Base-by-base conservation (phyloP, 2,113 vertebrate species). In the cattle (Bos taurus) region DNA sequence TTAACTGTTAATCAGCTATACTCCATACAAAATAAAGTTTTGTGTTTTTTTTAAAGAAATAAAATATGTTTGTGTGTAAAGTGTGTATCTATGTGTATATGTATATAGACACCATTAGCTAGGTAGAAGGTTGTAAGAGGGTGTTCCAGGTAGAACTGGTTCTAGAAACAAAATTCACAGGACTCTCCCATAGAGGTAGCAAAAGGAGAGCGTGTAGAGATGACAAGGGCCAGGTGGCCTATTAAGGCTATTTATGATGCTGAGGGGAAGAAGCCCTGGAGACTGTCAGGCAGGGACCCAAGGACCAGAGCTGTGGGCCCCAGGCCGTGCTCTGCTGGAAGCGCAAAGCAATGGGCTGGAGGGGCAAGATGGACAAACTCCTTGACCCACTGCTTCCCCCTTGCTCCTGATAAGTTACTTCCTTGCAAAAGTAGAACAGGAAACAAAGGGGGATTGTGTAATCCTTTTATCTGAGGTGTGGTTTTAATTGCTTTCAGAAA, bases 381-480 rank as follows among this genome's bases (percentile, higher is more conserved):
- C 6, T 13, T 64, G 26, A 46, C 26, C 16, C 28, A 56, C 2
- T 5, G 12, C 52, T 50, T 1, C 10, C 8, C 19, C 2, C 40
- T 28, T 48, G 30, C 46, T 33, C 8, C 77, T 16, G 48, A 15
- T 46, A 33, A 92, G 9, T 1, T 1, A 13, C 40, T 77, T 84
- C 80, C 64, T 95, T 71, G 52, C 12, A 33, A 50, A 48, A 85
- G 43, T 25, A 67, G 59, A 95, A 50, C 82, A 95, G 88, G 85
- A 94, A 91, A 62, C 91, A 40, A 43, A 81, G 60, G 19, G n/a
- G 7, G 60, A 62, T 30, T 84, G n/a, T n/a, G 28, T 5, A 33
- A 48, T 52, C 21, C 80, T 90, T 90, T 91, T 59, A 89, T 91
- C n/a, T 87, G 85, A 90, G 90, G 90, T 96, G 77, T 30, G 91